Percentiles rank a stretch among this genome's conserved stretches.
Evolutionary conservation across 2,888 invertebrate genomes (phyloP).

Genomic region (Melanotus villosus): DNA sequence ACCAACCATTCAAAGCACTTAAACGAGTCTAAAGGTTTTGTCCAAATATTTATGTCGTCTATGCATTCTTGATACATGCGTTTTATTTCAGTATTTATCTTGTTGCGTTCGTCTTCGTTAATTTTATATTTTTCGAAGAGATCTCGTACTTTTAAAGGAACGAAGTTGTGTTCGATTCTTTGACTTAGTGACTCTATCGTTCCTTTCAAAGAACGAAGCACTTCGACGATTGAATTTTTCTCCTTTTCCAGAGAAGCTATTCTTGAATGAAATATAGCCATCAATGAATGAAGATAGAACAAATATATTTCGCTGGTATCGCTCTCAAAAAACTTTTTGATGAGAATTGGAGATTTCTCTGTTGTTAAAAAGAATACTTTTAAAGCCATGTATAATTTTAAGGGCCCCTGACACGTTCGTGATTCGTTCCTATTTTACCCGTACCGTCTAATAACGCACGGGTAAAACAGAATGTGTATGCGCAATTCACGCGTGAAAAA

Average conservation of each 20-base stretch:
- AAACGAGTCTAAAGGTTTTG: no score
- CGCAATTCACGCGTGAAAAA: no score
- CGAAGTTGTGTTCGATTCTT: not conserved
- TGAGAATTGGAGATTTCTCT: not conserved
- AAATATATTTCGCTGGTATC: not conserved
- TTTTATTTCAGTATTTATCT: not conserved
- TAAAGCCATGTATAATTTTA: not conserved
- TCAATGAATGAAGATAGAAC: not conserved
- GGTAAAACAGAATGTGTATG: no score
- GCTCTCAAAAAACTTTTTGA: conserved; percentile 8
- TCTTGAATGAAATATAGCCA: not conserved
- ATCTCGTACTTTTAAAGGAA: not conserved
- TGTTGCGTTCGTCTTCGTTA: not conserved
- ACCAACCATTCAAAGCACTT: no score
- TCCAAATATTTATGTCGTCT: not conserved
- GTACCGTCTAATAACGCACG: no score
- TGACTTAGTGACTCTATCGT: not conserved
- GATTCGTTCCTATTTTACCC: no score
- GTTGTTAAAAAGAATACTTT: not conserved
- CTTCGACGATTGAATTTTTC: not conserved
- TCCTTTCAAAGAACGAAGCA: not conserved
- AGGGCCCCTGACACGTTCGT: no score
- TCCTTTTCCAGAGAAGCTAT: not conserved
- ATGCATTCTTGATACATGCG: not conserved
- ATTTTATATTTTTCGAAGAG: not conserved